A percentile compares a stretch with the other conserved stretches of the same genome.
Conservation (phyloP, 2,888 invertebrate genomes). For the Orthosia cruda region DNA sequence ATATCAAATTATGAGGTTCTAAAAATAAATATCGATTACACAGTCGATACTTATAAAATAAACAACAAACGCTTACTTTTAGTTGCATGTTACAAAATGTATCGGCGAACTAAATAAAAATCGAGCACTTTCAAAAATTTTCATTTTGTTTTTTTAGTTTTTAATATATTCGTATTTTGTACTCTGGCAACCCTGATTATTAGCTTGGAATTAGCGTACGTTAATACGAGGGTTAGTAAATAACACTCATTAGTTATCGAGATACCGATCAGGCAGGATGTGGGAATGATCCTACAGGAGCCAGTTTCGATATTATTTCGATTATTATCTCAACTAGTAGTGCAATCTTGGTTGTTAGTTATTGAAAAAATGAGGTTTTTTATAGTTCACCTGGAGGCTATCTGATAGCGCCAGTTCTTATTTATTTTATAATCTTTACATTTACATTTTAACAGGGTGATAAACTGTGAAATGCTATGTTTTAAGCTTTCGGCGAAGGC, state of each 20-base stretch:
- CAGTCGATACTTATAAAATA: neutral
- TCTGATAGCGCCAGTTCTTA: constrained; percentile 4
- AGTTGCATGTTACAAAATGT: neutral
- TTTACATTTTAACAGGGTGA: constrained; percentile 10
- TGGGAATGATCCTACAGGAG: constrained; percentile 63
- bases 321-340: constrained; percentile 47
- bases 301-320: constrained; percentile 55
- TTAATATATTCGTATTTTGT: neutral
- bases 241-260: constrained; percentile 80
- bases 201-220: constrained; percentile 45
- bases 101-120: neutral
- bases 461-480: constrained; percentile 8
- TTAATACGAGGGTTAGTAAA: constrained; percentile 73
- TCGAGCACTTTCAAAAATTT: neutral
- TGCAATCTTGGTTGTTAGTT: constrained; percentile 9
- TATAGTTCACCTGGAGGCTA: constrained; percentile 5
- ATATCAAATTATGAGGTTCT: constrained; percentile 4
- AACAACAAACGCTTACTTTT: neutral
- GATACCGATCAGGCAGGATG: constrained; percentile 71
- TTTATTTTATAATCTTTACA: neutral
- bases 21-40: constrained; percentile 10
- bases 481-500: neutral
- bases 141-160: neutral
- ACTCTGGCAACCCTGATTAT: constrained; percentile 50
- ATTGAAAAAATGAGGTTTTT: constrained; percentile 19